phyloP scores from a whole-genome alignment of 2,113 vertebrate species.

The Erythrolamprus reginae region DNA sequence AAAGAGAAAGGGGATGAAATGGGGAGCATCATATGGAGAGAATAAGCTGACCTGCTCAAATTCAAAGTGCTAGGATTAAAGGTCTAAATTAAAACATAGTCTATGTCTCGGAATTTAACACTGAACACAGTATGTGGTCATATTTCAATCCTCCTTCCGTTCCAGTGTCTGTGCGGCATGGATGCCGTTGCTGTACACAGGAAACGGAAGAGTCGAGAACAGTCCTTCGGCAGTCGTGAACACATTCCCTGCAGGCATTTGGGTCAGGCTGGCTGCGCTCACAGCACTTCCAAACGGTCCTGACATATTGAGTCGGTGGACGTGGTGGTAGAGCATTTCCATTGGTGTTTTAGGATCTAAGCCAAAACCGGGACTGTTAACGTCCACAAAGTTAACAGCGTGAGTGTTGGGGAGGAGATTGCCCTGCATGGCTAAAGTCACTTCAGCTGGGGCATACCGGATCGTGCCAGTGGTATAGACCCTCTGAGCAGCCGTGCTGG shows the following conservation, averaged over 20 bases:
- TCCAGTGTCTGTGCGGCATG: conserved; percentile 95
- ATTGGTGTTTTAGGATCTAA: conserved; percentile 99
- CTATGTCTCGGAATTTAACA: conserved; percentile 80
- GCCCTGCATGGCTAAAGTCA: conserved; percentile 94
- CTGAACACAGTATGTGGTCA: conserved; percentile 87
- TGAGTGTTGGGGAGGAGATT: conserved; percentile 92
- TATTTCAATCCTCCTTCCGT: conserved; percentile 93
- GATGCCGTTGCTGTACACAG: conserved; percentile 98
- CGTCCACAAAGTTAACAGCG: conserved; percentile 95
- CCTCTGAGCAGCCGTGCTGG: conserved; percentile 86
- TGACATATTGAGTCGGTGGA: conserved; percentile 97
- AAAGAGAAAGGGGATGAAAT: conserved; percentile 74
- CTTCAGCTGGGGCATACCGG: conserved; percentile 95
- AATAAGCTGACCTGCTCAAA: conserved; percentile 90
- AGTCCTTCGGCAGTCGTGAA: conserved; percentile 98
- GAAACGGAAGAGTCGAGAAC: conserved; percentile 96
- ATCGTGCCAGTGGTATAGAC: conserved; percentile 99
- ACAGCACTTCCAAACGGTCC: conserved; percentile 85
- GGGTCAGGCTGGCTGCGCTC: conserved; percentile 84
- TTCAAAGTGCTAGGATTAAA: conserved; percentile 99
- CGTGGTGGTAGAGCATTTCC: conserved; percentile 99
- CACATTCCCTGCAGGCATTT: conserved; percentile 91
- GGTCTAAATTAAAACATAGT: conserved; percentile 82
- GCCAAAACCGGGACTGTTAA: conserved; percentile 87
- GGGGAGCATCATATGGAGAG: conserved; percentile 79